Percentiles rank a stretch among this genome's conserved stretches.
Evolutionary conservation across 2,797 vertebrate species (phyloP).

Genomic region (Echiichthys vipera): DNA sequence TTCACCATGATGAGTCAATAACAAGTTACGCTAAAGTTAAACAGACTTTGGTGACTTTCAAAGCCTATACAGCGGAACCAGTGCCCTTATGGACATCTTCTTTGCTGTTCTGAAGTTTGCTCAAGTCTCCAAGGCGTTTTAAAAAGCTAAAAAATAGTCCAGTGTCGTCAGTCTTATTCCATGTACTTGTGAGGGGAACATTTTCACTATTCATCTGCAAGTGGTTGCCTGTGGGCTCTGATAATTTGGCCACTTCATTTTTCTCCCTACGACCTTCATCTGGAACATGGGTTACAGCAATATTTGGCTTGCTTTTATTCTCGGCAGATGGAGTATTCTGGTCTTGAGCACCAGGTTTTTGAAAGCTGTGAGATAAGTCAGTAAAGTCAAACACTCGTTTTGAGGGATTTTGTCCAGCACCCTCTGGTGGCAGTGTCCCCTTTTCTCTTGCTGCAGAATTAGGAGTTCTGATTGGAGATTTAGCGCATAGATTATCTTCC

Average conservation of each 20-base stretch:
- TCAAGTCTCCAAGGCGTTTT: constrained; percentile 78
- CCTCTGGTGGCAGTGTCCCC: constrained; percentile 47
- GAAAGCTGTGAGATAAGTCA: constrained; percentile 34
- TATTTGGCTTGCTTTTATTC: constrained; percentile 35
- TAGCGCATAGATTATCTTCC: constrained; percentile 55
- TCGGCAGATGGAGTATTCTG: constrained; percentile 45
- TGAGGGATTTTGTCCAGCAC: constrained; percentile 19
- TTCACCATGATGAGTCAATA: neutral
- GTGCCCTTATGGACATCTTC: constrained; percentile 55
- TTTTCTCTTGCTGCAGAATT: constrained; percentile 41
- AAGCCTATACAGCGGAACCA: constrained; percentile 54
- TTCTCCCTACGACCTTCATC: constrained; percentile 12
- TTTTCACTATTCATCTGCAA: constrained; percentile 47
- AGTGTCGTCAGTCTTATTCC: constrained; percentile 65
- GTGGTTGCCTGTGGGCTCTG: constrained; percentile 10
- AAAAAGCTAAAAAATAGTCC: constrained; percentile 80
- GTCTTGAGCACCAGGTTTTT: constrained; percentile 11
- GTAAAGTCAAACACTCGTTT: constrained; percentile 56
- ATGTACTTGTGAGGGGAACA: constrained; percentile 44
- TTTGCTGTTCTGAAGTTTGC: constrained; percentile 64
- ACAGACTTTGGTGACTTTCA: constrained; percentile 8
- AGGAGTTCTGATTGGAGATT: constrained; percentile 29
- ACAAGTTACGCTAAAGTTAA: constrained; percentile 5
- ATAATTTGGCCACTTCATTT: constrained; percentile 27
- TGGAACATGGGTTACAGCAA: constrained; percentile 6